phyloP scores from a whole-genome alignment of 2,888 invertebrate genomes.

The Dyspetes luteomarginatus region DNA sequence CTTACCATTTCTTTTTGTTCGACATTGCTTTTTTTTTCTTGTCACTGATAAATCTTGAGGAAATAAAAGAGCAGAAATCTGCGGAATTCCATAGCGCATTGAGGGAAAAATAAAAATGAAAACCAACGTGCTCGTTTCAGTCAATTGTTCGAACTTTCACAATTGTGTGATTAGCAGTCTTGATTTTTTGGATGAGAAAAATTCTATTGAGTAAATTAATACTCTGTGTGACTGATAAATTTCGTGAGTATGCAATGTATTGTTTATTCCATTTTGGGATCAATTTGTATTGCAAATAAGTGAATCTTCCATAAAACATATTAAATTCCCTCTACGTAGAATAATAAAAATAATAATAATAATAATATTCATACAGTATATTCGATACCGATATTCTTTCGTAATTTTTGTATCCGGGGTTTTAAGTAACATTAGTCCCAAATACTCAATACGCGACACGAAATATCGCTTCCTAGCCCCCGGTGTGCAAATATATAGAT shows the following conservation, averaged over 20 bases:
- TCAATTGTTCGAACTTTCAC: constrained; percentile 56
- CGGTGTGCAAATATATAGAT: constrained; percentile 78
- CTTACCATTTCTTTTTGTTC: background rate
- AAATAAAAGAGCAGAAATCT: constrained; percentile 21
- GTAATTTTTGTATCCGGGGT: constrained; percentile 73
- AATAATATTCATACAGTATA: constrained; percentile 72
- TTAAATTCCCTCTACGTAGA: constrained; percentile 74
- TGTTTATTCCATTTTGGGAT: constrained; percentile 59
- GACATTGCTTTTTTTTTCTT: background rate
- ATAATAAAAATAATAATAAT: too few species aligned
- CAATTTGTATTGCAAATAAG: constrained; percentile 71
- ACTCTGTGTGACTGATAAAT: constrained; percentile 58
- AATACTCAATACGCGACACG: constrained; percentile 77
- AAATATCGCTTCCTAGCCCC: constrained; percentile 74
- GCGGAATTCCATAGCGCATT: constrained; percentile 32
- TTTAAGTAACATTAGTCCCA: constrained; percentile 78
- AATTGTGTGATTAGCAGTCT: constrained; percentile 68
- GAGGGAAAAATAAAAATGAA: constrained; percentile 2
- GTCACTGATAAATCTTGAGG: background rate
- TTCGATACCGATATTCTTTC: constrained; percentile 63
- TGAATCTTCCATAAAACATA: constrained; percentile 77
- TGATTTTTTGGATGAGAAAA: constrained; percentile 50
- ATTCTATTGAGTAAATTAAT: background rate
- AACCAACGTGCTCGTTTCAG: constrained; percentile 45
- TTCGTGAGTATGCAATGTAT: constrained; percentile 69